These are phyloP conservation scores for Phenganax subtilis DNA, from an alignment of 92 coral and sea anemone species.

Conservation along the genomic window DNA sequence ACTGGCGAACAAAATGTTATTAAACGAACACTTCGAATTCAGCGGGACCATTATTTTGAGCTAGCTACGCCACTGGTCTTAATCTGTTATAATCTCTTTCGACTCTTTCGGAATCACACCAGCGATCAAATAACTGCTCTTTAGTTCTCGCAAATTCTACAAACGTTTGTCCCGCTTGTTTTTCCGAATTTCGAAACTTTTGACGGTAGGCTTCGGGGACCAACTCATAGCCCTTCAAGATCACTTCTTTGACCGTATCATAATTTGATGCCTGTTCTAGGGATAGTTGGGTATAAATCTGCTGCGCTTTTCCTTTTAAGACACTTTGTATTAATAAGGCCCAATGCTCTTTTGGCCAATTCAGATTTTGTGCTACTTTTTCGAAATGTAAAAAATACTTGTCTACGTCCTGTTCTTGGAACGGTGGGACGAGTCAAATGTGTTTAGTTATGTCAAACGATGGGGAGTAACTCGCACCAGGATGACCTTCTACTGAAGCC, in stretches of 20 bases:
- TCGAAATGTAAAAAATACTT: slow-evolving; percentile 52
- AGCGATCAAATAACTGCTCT: slow-evolving; percentile 56
- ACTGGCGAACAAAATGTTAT: too few species aligned
- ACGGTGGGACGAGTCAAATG: slow-evolving; percentile 54
- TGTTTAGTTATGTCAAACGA: slow-evolving; percentile 42
- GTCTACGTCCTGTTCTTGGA: slow-evolving; percentile 54
- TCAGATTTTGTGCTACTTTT: slow-evolving; percentile 40
- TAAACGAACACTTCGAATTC: too few species aligned
- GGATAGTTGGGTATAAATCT: slow-evolving; percentile 50
- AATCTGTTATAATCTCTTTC: slow-evolving; percentile 42
- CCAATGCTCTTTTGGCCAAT: slow-evolving; percentile 50
- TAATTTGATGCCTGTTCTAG: slow-evolving; percentile 46
- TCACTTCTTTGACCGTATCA: slow-evolving; percentile 46
- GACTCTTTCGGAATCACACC: slow-evolving; percentile 50
- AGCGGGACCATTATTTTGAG: too few species aligned
- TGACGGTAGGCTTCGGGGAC: slow-evolving; percentile 63
- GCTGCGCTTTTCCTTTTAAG: slow-evolving; percentile 48
- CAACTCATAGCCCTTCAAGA: slow-evolving; percentile 49
- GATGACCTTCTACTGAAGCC: neutral
- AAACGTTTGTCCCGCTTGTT: slow-evolving; percentile 40
- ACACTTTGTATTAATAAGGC: slow-evolving; percentile 33
- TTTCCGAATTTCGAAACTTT: slow-evolving; percentile 42
- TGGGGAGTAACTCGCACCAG: slow-evolving; percentile 12
- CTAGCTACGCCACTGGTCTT: too few species aligned
- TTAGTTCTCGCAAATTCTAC: slow-evolving; percentile 49